These are phyloP conservation scores for Glandiceps talaboti DNA, from an alignment of 53 echinoderm and acorn worm genomes.

Conservation along the genomic window DNA sequence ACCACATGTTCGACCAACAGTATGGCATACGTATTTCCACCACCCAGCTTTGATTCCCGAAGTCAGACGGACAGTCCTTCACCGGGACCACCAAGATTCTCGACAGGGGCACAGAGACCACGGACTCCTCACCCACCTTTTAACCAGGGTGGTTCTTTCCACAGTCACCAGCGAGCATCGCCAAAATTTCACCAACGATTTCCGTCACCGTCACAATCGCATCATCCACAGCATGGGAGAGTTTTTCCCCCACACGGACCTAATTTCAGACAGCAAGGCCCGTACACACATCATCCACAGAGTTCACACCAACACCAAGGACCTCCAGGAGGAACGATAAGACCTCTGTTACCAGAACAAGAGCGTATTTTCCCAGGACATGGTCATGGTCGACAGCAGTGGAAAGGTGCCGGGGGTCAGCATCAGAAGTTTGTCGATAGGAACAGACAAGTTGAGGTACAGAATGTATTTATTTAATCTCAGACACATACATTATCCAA, in stretches of 20 bases:
- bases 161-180: background rate
- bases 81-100: background rate
- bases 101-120: background rate
- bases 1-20: too few relatives aligned
- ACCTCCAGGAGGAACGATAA: background rate
- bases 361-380: background rate
- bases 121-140: background rate
- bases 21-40: background rate
- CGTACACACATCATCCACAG: background rate
- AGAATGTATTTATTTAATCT: too few relatives aligned
- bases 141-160: background rate
- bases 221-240: background rate
- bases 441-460: too few relatives aligned
- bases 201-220: background rate
- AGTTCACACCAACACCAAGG: background rate
- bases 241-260: background rate
- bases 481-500: too few relatives aligned
- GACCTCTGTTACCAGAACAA: background rate
- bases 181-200: background rate
- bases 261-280: background rate
- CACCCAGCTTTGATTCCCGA: background rate
- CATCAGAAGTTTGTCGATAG: too few relatives aligned
- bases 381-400: background rate
- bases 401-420: too few relatives aligned
- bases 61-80: background rate